Base-by-base conservation (phyloP, 2,797 vertebrate species). In the Australoheros facetus region DNA sequence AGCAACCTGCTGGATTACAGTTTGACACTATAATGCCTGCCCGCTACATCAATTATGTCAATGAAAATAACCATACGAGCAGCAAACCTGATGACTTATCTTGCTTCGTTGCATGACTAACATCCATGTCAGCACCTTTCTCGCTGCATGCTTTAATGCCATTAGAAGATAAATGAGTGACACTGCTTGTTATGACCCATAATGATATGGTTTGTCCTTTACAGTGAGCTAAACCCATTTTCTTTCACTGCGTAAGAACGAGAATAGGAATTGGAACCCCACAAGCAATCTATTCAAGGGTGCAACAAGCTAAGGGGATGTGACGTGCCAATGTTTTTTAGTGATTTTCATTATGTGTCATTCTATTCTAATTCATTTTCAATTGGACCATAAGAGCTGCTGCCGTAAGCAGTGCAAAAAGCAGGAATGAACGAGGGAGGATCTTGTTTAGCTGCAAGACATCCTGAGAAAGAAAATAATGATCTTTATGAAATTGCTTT, bases 341-440 rank as follows among this genome's bases (percentile, higher is more conserved):
- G 84, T 91, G 93, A 94, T 94, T 95, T 95, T 95, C 95, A 95
- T 96, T 95, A 95, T 92, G 92, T 89, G 92, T 91, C 94, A 95
- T 95, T 94, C 90, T 90, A 88, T 93, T 93, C 93, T 95, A 94
- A 95, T 96, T 96, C 91, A 85, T 93, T 94, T 95, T 93, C 91
- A 94, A 94, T 94, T 95, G 94, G 93, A 89, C 92, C 92, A 94
- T 95, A 94, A 95, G 92, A 94, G 90, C 90, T 71, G 85, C 89
- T 77, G 82, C 94, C 85, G 58, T 80, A 42, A 89, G 84, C 85
- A 72, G 75, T 74, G 83, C 87, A 89, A 89, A 90, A 92, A 82
- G 86, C 88, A 70, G 72, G 77, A 85, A 80, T 23, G 82, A 88
- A 83, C 28, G 59, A 81, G 85, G 73, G 88, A 85, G 91, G 89